Evolutionary conservation across 2,888 invertebrate species (phyloP).

Genomic region (Epistrophella euchroma): DNA sequence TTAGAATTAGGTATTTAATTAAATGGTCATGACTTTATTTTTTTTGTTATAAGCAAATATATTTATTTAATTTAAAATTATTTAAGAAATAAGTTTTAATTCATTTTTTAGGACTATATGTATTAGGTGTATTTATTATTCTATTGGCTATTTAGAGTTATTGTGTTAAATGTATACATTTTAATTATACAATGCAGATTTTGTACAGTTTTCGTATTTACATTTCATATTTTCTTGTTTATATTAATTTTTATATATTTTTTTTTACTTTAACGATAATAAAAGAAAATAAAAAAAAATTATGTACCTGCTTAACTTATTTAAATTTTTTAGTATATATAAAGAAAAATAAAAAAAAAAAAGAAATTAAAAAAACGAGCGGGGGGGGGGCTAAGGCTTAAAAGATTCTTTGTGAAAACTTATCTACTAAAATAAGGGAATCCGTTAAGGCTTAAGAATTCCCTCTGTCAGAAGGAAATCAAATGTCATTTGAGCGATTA

Average conservation of each 20-base stretch:
- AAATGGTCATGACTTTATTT: slow-evolving; percentile 1
- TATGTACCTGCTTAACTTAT: too few relatives aligned
- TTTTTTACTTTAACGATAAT: neutral
- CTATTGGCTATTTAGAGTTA: slow-evolving; percentile 8
- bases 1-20: neutral
- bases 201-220: slow-evolving; percentile 18
- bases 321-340: too few relatives aligned
- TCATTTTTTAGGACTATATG: neutral
- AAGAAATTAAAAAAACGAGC: too few relatives aligned
- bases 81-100: slow-evolving; percentile 4
- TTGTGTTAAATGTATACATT: neutral
- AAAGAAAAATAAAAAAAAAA: too few relatives aligned
- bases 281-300: neutral
- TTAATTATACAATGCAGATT: slow-evolving; percentile 5
- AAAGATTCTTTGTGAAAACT: too few relatives aligned
- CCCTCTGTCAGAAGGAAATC: too few relatives aligned
- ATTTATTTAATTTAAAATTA: neutral
- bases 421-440: too few relatives aligned
- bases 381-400: too few relatives aligned
- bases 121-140: too few relatives aligned
- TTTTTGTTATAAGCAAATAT: neutral
- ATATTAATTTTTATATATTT: neutral
- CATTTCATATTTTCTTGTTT: neutral
- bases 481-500: too few relatives aligned
- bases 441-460: too few relatives aligned